Evolutionary conservation across 2,113 vertebrate species (phyloP), one percentile per base, ranked within the genome.

Genomic region (Gallinago media): DNA sequence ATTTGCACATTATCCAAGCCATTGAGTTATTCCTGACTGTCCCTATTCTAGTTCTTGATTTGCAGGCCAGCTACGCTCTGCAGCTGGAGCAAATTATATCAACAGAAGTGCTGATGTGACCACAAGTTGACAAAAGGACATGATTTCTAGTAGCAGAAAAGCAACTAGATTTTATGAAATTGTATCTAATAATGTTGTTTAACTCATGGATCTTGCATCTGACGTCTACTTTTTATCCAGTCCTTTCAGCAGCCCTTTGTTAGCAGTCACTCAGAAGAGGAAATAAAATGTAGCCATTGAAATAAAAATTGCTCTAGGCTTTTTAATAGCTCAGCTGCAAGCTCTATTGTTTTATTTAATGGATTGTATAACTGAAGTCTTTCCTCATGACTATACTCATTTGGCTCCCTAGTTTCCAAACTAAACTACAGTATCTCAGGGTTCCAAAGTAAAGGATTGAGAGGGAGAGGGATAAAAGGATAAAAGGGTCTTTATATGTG

Each of bases 71-170:
- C 98, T 98, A 97, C 36, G 98, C 98, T 98, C 98, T 98, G 98
- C 98, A 98, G 98, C 98, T 98, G 98, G 98, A 98, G 98, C 97
- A 98, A 98, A 98, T 98, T 98, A 98, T 98, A 98, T 98, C 98
- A 98, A 98, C 98, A 98, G 98, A 98, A 98, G 97, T 98, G 98
- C 98, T 98, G 98, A 98, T 98, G 98, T 98, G 98, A 98, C 98
- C 98, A 98, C 98, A 98, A 98, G 98, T 98, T 98, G 98, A 98
- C 98, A 98, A 98, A 98, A 98, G 98, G 98, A 98, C 98, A 98
- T 98, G 98, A 98, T 98, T 98, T 98, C 98, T 98, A 98, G 98
- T 98, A 98, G 98, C 98, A 98, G 97, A 98, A 98, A 98, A 98
- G 98, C 98, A 98, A 98, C 98, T 98, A 98, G 98, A 98, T 98